These are phyloP conservation scores for Ictalurus furcatus DNA, from an alignment of 2,113 vertebrate species.

Conservation along the genomic window DNA sequence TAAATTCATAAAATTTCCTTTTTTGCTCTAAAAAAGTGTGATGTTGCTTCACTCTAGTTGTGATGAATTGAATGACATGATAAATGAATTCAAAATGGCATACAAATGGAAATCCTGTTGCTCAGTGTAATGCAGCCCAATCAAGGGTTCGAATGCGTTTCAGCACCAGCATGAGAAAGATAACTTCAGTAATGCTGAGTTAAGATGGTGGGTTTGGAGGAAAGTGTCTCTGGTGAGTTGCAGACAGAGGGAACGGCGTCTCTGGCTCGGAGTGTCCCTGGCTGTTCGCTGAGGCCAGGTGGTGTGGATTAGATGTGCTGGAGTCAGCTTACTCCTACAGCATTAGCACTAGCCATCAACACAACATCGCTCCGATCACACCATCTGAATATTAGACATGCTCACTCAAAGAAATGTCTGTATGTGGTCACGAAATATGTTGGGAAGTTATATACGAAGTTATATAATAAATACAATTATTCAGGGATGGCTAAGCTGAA, in stretches of 20 bases:
- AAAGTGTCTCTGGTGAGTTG: slow-evolving; percentile 10
- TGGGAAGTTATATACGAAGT: neutral
- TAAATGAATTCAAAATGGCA: neutral
- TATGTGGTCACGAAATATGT: neutral
- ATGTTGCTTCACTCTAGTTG: neutral
- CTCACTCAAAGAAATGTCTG: neutral
- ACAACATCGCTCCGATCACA: slow-evolving; percentile 8
- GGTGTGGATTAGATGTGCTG: slow-evolving; percentile 52
- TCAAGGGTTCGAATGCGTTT: neutral
- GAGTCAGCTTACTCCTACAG: slow-evolving; percentile 45
- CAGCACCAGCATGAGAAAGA: slow-evolving; percentile 30
- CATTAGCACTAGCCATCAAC: slow-evolving; percentile 41
- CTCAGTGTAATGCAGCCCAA: neutral
- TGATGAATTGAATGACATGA: neutral
- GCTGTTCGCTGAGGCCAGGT: slow-evolving; percentile 45
- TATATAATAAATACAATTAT: neutral
- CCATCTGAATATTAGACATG: slow-evolving; percentile 23
- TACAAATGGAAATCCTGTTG: neutral
- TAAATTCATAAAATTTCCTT: neutral
- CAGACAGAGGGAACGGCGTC: slow-evolving; percentile 27
- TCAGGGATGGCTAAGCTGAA: neutral
- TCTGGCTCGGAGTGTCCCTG: slow-evolving; percentile 17
- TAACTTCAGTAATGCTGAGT: slow-evolving; percentile 18
- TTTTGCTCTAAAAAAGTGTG: neutral
- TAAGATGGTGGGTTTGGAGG: slow-evolving; percentile 35